Conservation (phyloP, 2,888 invertebrate genomes). For the Gymnoscelis rufifasciata region DNA sequence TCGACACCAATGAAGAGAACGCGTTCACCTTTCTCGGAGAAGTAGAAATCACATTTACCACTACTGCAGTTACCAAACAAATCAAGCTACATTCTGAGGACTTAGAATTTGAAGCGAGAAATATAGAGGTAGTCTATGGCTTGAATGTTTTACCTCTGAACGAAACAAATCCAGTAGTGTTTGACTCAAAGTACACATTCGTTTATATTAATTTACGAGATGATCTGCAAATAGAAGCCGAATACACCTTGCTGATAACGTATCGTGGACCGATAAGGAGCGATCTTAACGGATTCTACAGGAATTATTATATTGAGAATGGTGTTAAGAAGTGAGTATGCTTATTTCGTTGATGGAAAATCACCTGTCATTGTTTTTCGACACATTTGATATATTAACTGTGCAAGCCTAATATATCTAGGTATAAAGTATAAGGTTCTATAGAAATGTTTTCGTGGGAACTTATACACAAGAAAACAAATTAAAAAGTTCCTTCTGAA, state of each 20-base stretch:
- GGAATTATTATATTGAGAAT: slow-evolving; percentile 75
- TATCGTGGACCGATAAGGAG: slow-evolving; percentile 78
- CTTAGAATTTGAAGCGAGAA: slow-evolving; percentile 41
- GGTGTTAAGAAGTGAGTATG: slow-evolving; percentile 74
- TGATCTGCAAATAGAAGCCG: slow-evolving; percentile 48
- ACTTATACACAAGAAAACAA: too few species aligned
- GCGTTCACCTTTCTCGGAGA: slow-evolving; percentile 71
- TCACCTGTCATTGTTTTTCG: too few species aligned
- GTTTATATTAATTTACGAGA: slow-evolving; percentile 62
- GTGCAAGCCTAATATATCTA: too few species aligned
- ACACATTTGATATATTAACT: not conserved
- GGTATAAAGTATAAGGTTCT: too few species aligned
- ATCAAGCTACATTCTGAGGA: slow-evolving; percentile 66
- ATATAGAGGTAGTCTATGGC: slow-evolving; percentile 45
- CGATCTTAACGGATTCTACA: slow-evolving; percentile 81
- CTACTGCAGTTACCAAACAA: slow-evolving; percentile 40
- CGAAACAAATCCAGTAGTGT: slow-evolving; percentile 43
- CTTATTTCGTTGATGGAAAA: not conserved
- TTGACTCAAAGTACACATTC: slow-evolving; percentile 64
- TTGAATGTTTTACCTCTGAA: slow-evolving; percentile 33
- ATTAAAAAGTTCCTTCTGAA: too few species aligned
- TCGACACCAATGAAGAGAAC: slow-evolving; percentile 56
- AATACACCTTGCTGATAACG: slow-evolving; percentile 68
- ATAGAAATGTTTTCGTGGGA: too few species aligned
- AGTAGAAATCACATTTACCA: slow-evolving; percentile 59